Evolutionary conservation across 2,797 vertebrate genomes (phyloP).

Genomic region (Manis javanica): DNA sequence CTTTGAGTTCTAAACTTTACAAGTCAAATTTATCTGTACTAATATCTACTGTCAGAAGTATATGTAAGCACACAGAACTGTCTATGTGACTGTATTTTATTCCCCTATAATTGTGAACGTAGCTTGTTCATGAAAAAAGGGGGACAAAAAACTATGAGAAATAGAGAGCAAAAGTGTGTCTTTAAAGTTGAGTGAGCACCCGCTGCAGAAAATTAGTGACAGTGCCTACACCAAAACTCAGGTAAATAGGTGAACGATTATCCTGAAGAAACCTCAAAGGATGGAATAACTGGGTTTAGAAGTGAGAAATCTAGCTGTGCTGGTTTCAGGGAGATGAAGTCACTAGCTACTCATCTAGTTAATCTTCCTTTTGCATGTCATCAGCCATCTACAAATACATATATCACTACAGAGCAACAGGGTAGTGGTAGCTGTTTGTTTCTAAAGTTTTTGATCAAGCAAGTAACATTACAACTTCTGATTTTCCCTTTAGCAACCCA

Average conservation of each 20-base stretch:
- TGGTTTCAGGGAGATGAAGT: background rate
- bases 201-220: background rate
- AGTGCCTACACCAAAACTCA: background rate
- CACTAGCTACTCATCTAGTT: too few species aligned
- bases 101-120: background rate
- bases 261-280: background rate
- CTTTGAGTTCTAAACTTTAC: background rate
- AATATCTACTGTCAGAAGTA: background rate
- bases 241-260: too few species aligned
- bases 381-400: background rate
- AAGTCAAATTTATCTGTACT: background rate
- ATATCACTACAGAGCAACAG: background rate
- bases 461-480: background rate
- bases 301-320: background rate
- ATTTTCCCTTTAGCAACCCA: constrained; percentile 15
- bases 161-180: background rate
- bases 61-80: background rate
- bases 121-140: background rate
- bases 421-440: background rate
- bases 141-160: background rate
- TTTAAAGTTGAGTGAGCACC: background rate
- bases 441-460: constrained; percentile 10
- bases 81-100: background rate
- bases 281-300: background rate
- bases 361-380: background rate